phyloP scores from a whole-genome alignment of 92 coral and sea anemone species.

The Epizoanthus fatuus region DNA sequence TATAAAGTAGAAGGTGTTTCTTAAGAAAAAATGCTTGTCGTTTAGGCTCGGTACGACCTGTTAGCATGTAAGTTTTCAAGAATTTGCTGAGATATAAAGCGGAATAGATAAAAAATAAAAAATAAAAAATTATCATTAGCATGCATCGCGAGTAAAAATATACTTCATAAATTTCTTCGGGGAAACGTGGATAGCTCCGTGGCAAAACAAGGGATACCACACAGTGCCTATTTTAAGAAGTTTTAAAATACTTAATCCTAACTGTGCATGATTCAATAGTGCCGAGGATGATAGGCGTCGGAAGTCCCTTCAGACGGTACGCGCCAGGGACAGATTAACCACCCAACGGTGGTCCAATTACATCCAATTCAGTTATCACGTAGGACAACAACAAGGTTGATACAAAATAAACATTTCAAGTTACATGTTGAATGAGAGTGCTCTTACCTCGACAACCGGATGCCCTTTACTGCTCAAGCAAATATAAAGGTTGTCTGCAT shows the following conservation, averaged over 20 bases:
- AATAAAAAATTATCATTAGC: too few relatives aligned
- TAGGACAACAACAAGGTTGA: background rate
- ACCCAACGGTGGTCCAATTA: background rate
- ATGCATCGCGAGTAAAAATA: background rate
- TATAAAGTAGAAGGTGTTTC: too few relatives aligned
- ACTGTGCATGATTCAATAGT: background rate
- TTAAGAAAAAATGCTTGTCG: too few relatives aligned
- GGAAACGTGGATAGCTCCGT: background rate
- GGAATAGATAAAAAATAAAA: too few relatives aligned
- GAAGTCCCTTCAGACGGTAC: background rate
- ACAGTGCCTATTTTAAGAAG: background rate
- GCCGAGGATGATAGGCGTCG: background rate
- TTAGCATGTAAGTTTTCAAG: too few relatives aligned
- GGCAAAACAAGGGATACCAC: background rate
- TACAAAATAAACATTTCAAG: background rate
- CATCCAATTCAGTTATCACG: constrained; percentile 7
- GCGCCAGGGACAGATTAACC: constrained; percentile 11
- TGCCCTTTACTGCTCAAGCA: constrained; percentile 69
- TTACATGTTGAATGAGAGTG: background rate
- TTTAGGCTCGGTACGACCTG: too few relatives aligned
- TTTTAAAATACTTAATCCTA: background rate
- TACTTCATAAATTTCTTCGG: background rate
- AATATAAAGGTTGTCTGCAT: constrained; percentile 59
- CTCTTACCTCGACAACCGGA: constrained; percentile 65
- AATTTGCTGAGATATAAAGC: too few relatives aligned